Conservation (phyloP, 2,113 vertebrate genomes). For the Pygoscelis antarcticus region DNA sequence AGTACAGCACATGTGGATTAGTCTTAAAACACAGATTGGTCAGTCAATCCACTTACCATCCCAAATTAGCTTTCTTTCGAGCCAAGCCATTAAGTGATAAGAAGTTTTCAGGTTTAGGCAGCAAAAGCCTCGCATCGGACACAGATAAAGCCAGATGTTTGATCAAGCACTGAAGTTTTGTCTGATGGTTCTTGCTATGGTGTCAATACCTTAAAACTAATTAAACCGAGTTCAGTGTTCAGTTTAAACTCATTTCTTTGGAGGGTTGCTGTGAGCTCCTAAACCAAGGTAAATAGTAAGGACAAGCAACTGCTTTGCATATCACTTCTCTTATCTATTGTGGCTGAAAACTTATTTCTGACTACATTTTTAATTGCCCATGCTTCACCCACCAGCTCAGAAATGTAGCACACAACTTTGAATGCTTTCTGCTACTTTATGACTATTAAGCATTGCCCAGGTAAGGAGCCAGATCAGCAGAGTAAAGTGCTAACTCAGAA, state of each 20-base stretch:
- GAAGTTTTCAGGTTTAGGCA: constrained; percentile 57
- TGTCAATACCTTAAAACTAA: constrained; percentile 57
- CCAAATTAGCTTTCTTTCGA: constrained; percentile 45
- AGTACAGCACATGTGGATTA: constrained; percentile 30
- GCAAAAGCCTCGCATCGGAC: background rate
- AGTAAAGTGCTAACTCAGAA: background rate
- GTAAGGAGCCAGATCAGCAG: background rate
- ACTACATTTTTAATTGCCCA: background rate
- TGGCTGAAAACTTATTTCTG: background rate
- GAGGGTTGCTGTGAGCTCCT: background rate
- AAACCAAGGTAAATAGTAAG: constrained; percentile 23
- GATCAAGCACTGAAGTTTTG: constrained; percentile 43
- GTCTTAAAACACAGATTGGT: constrained; percentile 50
- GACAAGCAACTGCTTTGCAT: constrained; percentile 26
- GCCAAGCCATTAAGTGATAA: constrained; percentile 57
- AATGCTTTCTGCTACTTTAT: background rate
- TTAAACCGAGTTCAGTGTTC: constrained; percentile 39
- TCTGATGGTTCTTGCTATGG: constrained; percentile 16
- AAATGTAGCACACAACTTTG: background rate
- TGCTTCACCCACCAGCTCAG: background rate
- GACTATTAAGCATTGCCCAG: background rate
- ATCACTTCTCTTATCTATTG: background rate
- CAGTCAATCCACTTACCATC: constrained; percentile 34
- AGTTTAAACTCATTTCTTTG: constrained; percentile 47
- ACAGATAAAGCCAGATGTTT: constrained; percentile 23